Evolutionary conservation across 2,797 vertebrate species (phyloP), one percentile per base, ranked within the genome.

Genomic region (Leucoraja ocellata): DNA sequence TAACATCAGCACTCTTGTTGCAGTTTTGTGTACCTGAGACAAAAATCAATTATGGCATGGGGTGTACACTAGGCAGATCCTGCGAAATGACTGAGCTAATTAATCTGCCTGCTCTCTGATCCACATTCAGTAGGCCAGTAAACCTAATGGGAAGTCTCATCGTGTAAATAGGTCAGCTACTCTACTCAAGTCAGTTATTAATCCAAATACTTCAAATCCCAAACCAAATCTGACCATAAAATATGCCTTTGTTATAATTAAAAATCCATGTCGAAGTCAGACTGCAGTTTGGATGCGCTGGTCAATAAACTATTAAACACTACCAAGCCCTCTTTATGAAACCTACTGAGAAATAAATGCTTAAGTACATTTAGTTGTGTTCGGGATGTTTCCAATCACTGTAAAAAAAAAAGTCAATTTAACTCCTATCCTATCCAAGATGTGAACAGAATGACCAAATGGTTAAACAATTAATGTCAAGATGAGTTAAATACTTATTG

Each of bases 151-250:
- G 71, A 92, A 74, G 71, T 39, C 68, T 74, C 46, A 92, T 74
- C 23, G 4, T 74, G 39, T 39, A 91, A 88, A 91, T 71, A 91
- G n/a, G 63, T 91, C 86, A 39, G 86, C 36, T 3, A 4, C 9
- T 76, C 36, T 54, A 74, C 23, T 10, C 4, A 23, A 5, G 36
- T 73, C 68, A 73, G 9, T 73, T 91, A 91, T 91, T 91, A 92
- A 46, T 92, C 90, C 90, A 92, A 92, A 92, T 76, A 76, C 4
- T 92, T 92, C 90, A 74, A 76, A 92, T 74, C 90, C 90, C 39
- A 92, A 92, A 46, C 11, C 90, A 92, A 92, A 92, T 92, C 76
- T 74, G 63, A 88, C 84, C 84, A 68, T 68, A 68, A 63, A 5
- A 36, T 32, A 88, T 88, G 61, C n/a, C n/a, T 68, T 88, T 36